Conservation (phyloP, 2,113 vertebrate species). For the Heterotilapia buettikoferi region DNA sequence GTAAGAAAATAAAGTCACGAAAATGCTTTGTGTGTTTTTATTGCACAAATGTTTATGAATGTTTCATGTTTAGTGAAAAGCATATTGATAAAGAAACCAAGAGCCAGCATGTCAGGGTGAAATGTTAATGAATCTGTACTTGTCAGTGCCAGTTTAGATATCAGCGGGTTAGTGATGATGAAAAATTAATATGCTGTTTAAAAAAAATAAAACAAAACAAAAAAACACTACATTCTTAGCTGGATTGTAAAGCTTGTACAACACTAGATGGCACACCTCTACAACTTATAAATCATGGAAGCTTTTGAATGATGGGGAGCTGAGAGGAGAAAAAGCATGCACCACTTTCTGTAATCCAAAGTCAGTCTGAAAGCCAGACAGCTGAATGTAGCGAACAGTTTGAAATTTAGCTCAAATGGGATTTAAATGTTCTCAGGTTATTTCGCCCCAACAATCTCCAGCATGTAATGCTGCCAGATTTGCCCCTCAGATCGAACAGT, state of each 20-base stretch:
- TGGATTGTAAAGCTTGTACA: background rate
- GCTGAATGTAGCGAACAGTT: background rate
- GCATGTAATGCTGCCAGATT: background rate
- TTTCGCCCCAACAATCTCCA: background rate
- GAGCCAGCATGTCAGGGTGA: background rate
- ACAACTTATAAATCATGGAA: background rate
- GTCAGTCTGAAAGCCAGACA: background rate
- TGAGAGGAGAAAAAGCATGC: background rate
- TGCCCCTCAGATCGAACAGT: background rate
- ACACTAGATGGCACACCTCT: constrained; percentile 46
- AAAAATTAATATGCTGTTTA: background rate
- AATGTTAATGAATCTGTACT: background rate
- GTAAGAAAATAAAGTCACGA: background rate
- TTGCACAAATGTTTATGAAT: constrained; percentile 54
- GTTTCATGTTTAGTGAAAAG: constrained; percentile 40
- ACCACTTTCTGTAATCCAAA: background rate
- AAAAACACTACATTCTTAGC: background rate
- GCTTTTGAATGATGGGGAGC: background rate
- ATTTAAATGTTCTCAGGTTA: background rate
- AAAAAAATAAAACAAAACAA: background rate
- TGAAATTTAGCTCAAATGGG: background rate
- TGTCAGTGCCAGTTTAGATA: background rate
- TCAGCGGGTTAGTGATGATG: background rate
- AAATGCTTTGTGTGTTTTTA: constrained; percentile 62
- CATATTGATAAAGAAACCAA: background rate